Conservation (phyloP, 2,797 vertebrate species). For the Phrynocephalus forsythii region DNA sequence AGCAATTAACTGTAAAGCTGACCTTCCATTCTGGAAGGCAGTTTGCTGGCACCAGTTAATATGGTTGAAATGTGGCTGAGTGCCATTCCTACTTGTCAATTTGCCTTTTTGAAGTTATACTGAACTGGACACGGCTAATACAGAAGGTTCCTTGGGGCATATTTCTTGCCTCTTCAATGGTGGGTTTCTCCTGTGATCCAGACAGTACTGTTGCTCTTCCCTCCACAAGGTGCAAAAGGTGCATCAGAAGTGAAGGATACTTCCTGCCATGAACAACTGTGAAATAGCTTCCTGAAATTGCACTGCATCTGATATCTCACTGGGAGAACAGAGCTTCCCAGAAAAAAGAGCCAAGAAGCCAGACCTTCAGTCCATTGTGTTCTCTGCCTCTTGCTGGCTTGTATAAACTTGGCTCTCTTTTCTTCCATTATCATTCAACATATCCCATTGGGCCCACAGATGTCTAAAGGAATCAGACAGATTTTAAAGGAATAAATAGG, state of each 20-base stretch:
- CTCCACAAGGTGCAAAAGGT: neutral
- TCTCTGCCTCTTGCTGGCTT: neutral
- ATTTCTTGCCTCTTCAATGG: neutral
- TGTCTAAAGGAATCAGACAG: neutral
- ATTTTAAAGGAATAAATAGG: neutral
- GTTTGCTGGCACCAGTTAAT: slow-evolving; percentile 20
- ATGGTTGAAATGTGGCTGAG: slow-evolving; percentile 8
- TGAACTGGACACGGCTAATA: neutral
- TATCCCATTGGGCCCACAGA: neutral
- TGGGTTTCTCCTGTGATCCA: neutral
- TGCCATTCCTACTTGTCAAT: neutral
- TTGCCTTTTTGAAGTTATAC: neutral
- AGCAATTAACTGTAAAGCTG: slow-evolving; percentile 49
- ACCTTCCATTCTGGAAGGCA: slow-evolving; percentile 40
- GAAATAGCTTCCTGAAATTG: neutral
- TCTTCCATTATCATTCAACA: neutral
- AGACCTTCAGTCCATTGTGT: neutral
- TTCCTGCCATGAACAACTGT: slow-evolving; percentile 11
- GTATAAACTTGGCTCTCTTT: slow-evolving; percentile 1
- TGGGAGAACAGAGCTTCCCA: slow-evolving; percentile 5
- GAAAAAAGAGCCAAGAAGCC: neutral
- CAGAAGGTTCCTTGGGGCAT: neutral
- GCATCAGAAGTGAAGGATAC: neutral
- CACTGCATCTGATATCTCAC: neutral
- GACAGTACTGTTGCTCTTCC: neutral